These are phyloP conservation scores for Ibidorhyncha struthersii DNA, from an alignment of 2,113 vertebrate species.

Conservation along the genomic window DNA sequence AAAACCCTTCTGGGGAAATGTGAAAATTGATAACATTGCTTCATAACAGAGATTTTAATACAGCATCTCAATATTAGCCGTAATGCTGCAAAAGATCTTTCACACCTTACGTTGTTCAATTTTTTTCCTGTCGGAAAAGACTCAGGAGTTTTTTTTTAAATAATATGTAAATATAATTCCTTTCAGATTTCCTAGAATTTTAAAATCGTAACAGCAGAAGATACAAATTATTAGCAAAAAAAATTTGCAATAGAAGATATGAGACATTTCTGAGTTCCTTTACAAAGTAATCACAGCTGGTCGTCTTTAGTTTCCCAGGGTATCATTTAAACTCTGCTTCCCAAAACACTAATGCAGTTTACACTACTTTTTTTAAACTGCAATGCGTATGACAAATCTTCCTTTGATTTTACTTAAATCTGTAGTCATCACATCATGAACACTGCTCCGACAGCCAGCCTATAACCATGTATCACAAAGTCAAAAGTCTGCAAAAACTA, in stretches of 20 bases:
- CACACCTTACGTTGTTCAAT: background rate
- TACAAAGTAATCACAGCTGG: background rate
- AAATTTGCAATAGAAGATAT: background rate
- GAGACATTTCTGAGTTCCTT: background rate
- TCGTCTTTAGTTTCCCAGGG: background rate
- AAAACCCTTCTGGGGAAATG: slow-evolving; percentile 10
- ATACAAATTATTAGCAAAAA: background rate
- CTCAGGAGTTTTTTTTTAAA: background rate
- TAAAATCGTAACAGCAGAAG: background rate
- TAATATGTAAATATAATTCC: slow-evolving; percentile 1
- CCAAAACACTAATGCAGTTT: background rate
- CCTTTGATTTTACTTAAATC: background rate
- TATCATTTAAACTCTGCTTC: background rate
- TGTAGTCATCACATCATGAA: background rate
- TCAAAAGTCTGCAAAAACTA: background rate
- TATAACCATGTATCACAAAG: background rate
- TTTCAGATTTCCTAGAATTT: background rate
- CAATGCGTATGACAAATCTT: background rate
- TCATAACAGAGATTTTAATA: slow-evolving; percentile 10
- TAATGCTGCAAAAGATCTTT: slow-evolving; percentile 20
- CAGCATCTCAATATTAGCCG: background rate
- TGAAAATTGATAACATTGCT: slow-evolving; percentile 5
- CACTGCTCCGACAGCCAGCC: background rate
- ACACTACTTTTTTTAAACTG: background rate
- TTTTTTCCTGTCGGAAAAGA: slow-evolving; percentile 26